Evolutionary conservation across 2,888 invertebrate species (phyloP).

Genomic region (Amblyjoppa proteus): DNA sequence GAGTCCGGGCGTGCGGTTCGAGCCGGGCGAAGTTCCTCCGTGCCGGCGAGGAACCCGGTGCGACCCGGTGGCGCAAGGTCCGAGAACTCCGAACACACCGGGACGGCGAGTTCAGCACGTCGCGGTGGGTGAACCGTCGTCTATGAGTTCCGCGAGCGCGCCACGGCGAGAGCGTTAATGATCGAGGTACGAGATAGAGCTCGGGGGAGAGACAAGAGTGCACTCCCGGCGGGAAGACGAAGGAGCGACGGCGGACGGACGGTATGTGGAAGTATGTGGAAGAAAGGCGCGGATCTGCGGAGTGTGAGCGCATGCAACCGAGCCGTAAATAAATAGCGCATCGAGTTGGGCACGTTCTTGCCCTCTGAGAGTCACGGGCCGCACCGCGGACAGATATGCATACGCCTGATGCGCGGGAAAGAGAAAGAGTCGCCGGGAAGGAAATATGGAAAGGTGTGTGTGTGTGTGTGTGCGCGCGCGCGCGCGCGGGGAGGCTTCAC

Average conservation of each 20-base stretch:
- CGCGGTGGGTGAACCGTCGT: not conserved
- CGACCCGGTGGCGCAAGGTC: not conserved
- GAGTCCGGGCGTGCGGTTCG: not conserved
- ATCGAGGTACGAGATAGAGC: constrained; percentile 44
- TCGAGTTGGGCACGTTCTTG: constrained; percentile 52
- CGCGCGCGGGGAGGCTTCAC: constrained; percentile 5
- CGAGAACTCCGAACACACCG: not conserved
- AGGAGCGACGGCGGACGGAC: not conserved
- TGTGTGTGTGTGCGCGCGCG: not conserved
- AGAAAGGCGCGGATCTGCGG: constrained; percentile 23
- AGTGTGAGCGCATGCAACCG: not conserved
- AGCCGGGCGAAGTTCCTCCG: not conserved
- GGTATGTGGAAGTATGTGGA: constrained; percentile 11
- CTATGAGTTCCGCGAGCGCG: constrained; percentile 15
- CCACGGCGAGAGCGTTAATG: constrained; percentile 39
- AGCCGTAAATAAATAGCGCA: constrained; percentile 62
- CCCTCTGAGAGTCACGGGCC: constrained; percentile 29
- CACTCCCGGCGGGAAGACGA: not conserved
- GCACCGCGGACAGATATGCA: not conserved
- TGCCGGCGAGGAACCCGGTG: not conserved
- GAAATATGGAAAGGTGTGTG: not conserved
- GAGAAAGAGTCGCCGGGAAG: constrained; percentile 17
- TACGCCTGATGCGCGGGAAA: not conserved
- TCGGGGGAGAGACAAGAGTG: constrained; percentile 24
- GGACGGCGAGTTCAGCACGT: not conserved